phyloP scores from a whole-genome alignment of 2,113 vertebrate genomes.

The Galemys pyrenaicus region DNA sequence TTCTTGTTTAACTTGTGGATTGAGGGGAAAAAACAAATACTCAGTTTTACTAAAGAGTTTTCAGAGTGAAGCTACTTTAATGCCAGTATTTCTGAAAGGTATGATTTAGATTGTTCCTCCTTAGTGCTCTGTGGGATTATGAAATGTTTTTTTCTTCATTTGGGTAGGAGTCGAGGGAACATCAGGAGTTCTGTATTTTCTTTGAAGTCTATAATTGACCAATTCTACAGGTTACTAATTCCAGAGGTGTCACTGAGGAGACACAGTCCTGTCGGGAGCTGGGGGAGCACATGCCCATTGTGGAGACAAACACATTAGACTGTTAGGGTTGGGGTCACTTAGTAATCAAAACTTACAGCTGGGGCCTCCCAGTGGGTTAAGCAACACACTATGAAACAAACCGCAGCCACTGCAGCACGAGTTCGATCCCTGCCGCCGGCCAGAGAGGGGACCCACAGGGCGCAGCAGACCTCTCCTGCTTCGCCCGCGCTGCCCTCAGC shows the following conservation, averaged over 20 bases:
- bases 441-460: no score
- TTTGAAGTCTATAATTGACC: background rate
- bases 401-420: no score
- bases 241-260: background rate
- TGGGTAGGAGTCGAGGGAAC: background rate
- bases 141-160: background rate
- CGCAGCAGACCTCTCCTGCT: no score
- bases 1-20: slow-evolving; percentile 21
- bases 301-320: background rate
- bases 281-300: no score
- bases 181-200: background rate
- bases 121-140: background rate
- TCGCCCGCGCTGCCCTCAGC: no score
- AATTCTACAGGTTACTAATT: background rate
- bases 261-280: background rate
- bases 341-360: background rate
- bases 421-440: no score
- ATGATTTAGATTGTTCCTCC: slow-evolving; percentile 23
- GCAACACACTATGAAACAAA: no score
- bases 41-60: background rate
- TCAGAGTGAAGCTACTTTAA: background rate
- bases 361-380: no score
- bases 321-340: background rate
- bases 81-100: background rate
- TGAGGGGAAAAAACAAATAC: background rate